Conservation (phyloP, 2,888 invertebrate species). For the Diloba caeruleocephala region DNA sequence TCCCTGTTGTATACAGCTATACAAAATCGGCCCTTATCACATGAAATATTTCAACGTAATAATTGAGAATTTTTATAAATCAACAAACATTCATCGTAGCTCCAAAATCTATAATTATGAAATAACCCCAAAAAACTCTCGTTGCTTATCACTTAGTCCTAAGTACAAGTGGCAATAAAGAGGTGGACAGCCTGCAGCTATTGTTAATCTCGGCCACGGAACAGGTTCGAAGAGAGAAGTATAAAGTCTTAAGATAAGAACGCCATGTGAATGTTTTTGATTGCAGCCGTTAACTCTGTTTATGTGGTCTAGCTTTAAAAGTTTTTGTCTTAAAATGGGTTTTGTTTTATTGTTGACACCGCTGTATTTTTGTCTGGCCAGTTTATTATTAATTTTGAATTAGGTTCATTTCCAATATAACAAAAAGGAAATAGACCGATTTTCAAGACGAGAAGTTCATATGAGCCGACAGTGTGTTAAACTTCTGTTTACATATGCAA, state of each 20-base stretch:
- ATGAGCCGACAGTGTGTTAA: not conserved
- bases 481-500: not conserved
- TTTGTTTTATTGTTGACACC: conserved; percentile 22
- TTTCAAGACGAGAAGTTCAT: too few relatives aligned
- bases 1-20: too few relatives aligned
- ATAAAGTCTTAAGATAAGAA: conserved; percentile 78
- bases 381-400: not conserved
- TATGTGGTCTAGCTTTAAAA: conserved; percentile 30
- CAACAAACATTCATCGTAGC: too few relatives aligned
- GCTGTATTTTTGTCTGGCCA: conserved; percentile 6
- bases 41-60: too few relatives aligned
- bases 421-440: too few relatives aligned
- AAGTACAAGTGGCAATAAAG: conserved; percentile 75
- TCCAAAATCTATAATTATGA: too few relatives aligned
- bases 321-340: conserved; percentile 28
- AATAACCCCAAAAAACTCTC: too few relatives aligned
- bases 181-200: conserved; percentile 81
- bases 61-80: too few relatives aligned
- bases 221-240: conserved; percentile 78
- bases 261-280: conserved; percentile 70
- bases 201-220: conserved; percentile 80
- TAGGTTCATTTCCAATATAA: not conserved
- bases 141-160: conserved; percentile 53
- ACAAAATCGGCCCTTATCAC: too few relatives aligned
- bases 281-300: conserved; percentile 52